phyloP scores from a whole-genome alignment of 92 coral and sea anemone genomes.

The Phenganax subtilis region DNA sequence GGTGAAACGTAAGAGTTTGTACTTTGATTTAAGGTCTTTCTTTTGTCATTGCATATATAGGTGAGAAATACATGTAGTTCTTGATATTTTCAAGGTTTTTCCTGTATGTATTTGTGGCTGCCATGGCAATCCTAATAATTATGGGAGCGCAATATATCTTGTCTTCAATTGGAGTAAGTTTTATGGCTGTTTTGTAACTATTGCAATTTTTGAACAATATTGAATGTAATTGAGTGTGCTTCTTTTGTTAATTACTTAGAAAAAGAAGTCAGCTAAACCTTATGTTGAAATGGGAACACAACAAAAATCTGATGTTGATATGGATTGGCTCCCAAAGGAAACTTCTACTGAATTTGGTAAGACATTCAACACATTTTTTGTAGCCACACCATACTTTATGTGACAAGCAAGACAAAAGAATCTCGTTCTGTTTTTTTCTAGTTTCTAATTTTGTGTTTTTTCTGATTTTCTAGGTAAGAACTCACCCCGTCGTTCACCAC shows the following conservation, averaged over 20 bases:
- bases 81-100: conserved; percentile 56
- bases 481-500: conserved; percentile 97
- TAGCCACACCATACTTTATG: not conserved
- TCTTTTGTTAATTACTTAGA: conserved; percentile 41
- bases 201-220: not conserved
- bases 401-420: too few species aligned
- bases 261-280: conserved; percentile 71
- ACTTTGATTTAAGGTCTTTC: not conserved
- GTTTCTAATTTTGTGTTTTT: not conserved
- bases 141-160: conserved; percentile 90
- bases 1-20: conserved; percentile 81
- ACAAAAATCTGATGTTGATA: conserved; percentile 82
- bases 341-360: conserved; percentile 96
- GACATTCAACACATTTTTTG: not conserved
- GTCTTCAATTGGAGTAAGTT: conserved; percentile 71
- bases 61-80: not conserved
- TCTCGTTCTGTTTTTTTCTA: not conserved
- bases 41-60: too few species aligned
- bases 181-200: conserved; percentile 1
- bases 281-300: conserved; percentile 93
- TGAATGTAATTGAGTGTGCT: not conserved
- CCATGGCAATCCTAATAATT: conserved; percentile 65
- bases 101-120: conserved; percentile 90
- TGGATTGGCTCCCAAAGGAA: conserved; percentile 98
- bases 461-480: conserved; percentile 52